Evolutionary conservation across 2,113 vertebrate species (phyloP).

Genomic region (Thomomys bottae): DNA sequence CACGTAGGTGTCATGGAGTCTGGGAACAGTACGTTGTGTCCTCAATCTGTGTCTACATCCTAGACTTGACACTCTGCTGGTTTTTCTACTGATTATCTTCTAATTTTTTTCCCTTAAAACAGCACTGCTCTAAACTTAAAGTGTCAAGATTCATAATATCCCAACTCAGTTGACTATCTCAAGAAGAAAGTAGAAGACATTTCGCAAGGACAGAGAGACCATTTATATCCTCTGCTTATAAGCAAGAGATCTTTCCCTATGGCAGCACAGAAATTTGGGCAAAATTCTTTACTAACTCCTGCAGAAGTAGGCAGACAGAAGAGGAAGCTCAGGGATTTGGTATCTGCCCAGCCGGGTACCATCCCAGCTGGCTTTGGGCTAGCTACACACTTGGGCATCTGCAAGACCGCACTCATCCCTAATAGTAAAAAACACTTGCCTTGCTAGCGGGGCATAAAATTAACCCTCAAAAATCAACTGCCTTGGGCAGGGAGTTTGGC

Average conservation of each 20-base stretch:
- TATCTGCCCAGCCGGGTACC: background rate
- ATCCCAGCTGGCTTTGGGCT: background rate
- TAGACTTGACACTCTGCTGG: background rate
- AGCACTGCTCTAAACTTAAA: background rate
- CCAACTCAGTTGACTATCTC: background rate
- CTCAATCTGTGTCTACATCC: background rate
- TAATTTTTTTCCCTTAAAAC: constrained; percentile 48
- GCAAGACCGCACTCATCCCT: background rate
- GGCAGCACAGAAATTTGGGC: background rate
- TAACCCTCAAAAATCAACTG: no score
- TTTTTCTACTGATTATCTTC: background rate
- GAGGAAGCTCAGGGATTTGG: background rate
- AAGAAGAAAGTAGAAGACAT: background rate
- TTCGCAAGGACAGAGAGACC: constrained; percentile 23
- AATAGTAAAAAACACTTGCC: background rate
- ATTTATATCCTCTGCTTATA: background rate
- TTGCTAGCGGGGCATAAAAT: no score
- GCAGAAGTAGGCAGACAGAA: background rate
- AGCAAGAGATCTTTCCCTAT: background rate
- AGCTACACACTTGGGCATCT: background rate
- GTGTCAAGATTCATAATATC: background rate
- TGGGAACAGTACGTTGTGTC: background rate
- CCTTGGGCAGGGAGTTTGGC: no score
- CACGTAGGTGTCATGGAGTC: background rate
- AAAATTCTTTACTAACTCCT: background rate